A percentile compares a stretch with the other conserved stretches of the same genome.
phyloP scores from a whole-genome alignment of 1,140 invertebrate species.

The Hypothenemus hampei region DNA sequence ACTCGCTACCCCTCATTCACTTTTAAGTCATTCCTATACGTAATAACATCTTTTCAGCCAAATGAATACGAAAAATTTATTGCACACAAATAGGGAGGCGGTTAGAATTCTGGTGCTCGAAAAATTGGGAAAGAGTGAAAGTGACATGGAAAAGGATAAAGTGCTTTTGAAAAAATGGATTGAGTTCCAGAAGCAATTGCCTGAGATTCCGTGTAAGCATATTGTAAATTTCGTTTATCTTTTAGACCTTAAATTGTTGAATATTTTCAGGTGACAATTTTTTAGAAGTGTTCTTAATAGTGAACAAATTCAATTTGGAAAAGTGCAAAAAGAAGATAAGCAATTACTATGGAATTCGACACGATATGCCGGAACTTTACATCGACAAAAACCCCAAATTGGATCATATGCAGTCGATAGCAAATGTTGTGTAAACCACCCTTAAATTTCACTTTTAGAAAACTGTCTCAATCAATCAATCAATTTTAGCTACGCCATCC shows the following conservation, averaged over 20 bases:
- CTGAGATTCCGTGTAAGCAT: conserved; percentile 22
- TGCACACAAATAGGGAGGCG: conserved; percentile 4
- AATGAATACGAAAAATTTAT: neutral
- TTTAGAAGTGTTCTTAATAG: conserved; percentile 16
- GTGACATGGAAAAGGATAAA: conserved; percentile 11
- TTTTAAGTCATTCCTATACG: too few relatives aligned
- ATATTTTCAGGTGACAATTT: conserved; percentile 10
- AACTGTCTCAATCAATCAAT: neutral
- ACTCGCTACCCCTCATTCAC: too few relatives aligned
- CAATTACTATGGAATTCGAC: conserved; percentile 16
- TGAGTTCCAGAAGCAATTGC: conserved; percentile 12
- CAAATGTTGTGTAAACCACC: conserved; percentile 2
- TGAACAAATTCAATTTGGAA: conserved; percentile 26
- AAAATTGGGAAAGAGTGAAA: conserved; percentile 16
- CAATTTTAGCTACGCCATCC: conserved; percentile 21
- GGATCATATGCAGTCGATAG: conserved; percentile 12
- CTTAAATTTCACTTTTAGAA: neutral
- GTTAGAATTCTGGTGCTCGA: conserved; percentile 4
- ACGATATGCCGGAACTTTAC: conserved; percentile 16
- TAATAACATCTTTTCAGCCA: neutral
- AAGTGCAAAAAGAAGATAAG: conserved; percentile 18
- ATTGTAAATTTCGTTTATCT: neutral
- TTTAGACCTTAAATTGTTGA: neutral
- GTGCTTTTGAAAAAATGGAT: conserved; percentile 14
- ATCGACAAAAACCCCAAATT: conserved; percentile 18